A percentile compares a stretch with the other conserved stretches of the same genome.
These are phyloP conservation scores for Chrysochloris asiatica DNA, from an alignment of 2,113 vertebrate genomes.

Conservation along the genomic window DNA sequence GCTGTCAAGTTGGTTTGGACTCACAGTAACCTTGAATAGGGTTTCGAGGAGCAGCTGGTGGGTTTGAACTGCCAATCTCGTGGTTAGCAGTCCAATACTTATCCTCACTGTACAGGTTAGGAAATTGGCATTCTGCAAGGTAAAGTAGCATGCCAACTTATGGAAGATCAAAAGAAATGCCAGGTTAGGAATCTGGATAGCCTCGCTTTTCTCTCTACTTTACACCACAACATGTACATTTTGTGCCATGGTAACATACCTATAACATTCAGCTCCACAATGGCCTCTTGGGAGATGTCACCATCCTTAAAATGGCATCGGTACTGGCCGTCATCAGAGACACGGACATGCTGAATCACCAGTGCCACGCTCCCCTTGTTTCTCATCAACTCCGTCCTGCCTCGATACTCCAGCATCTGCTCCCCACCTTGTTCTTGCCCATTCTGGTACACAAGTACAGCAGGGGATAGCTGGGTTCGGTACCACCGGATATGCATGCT, in stretches of 20 bases:
- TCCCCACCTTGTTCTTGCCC: neutral
- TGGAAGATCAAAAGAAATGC: neutral
- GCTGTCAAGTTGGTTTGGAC: too few species aligned
- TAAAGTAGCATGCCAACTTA: too few species aligned
- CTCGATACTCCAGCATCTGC: slow-evolving; percentile 51
- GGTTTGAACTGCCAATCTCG: too few species aligned
- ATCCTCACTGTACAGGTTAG: neutral
- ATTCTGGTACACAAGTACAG: slow-evolving; percentile 41
- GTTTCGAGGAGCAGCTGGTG: too few species aligned
- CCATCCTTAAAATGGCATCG: slow-evolving; percentile 43
- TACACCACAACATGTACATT: too few species aligned
- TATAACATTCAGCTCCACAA: slow-evolving; percentile 44
- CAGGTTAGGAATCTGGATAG: neutral
- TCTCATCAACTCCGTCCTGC: neutral
- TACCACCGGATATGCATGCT: slow-evolving; percentile 58
- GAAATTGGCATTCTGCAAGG: neutral
- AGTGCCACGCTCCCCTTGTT: slow-evolving; percentile 4
- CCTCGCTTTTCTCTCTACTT: neutral
- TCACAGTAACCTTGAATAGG: too few species aligned
- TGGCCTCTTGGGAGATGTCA: neutral
- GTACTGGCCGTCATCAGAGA: slow-evolving; percentile 61
- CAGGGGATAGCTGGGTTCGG: neutral
- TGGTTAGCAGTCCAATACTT: too few species aligned
- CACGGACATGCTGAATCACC: slow-evolving; percentile 4
- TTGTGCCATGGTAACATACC: neutral